phyloP scores from a whole-genome alignment of 2,797 vertebrate species.

The Gobio occitaniae region DNA sequence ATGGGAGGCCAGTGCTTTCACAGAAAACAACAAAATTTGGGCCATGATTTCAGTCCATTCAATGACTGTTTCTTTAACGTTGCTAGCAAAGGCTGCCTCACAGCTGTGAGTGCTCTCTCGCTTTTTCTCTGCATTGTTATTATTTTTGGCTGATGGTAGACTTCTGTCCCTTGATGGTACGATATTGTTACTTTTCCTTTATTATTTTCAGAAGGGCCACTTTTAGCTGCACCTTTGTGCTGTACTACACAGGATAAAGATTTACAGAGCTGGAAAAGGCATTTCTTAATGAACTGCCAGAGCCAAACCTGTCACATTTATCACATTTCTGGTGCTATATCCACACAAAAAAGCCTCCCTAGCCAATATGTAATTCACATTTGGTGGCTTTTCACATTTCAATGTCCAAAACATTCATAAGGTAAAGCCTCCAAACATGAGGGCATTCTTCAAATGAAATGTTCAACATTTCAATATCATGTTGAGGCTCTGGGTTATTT shows the following conservation, averaged over 20 bases:
- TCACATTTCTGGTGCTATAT: background rate
- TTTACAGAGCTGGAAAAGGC: constrained; percentile 16
- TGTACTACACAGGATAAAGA: constrained; percentile 14
- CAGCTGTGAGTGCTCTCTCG: constrained; percentile 1
- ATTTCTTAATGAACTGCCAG: constrained; percentile 4
- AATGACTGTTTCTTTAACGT: constrained; percentile 64
- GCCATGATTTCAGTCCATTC: constrained; percentile 68
- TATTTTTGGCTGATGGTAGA: constrained; percentile 27
- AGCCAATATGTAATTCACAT: background rate
- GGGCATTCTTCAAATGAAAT: background rate
- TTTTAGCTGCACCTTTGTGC: constrained; percentile 16
- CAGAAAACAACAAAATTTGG: constrained; percentile 77
- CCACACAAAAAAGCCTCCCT: background rate
- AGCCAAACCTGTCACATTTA: constrained; percentile 4
- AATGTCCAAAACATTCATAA: background rate
- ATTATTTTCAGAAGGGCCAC: constrained; percentile 25
- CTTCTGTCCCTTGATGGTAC: constrained; percentile 16
- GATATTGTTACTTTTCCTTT: constrained; percentile 34
- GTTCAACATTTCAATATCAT: background rate
- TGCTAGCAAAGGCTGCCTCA: background rate
- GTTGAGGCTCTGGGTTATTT: constrained; percentile 52
- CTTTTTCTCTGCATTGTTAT: constrained; percentile 24
- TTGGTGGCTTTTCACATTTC: background rate
- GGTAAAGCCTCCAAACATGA: too few species aligned
- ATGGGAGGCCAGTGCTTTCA: constrained; percentile 68